These are phyloP conservation scores for Dendrophyllia cribrosa DNA, from an alignment of 64 coral and sea anemone species.

Conservation along the genomic window DNA sequence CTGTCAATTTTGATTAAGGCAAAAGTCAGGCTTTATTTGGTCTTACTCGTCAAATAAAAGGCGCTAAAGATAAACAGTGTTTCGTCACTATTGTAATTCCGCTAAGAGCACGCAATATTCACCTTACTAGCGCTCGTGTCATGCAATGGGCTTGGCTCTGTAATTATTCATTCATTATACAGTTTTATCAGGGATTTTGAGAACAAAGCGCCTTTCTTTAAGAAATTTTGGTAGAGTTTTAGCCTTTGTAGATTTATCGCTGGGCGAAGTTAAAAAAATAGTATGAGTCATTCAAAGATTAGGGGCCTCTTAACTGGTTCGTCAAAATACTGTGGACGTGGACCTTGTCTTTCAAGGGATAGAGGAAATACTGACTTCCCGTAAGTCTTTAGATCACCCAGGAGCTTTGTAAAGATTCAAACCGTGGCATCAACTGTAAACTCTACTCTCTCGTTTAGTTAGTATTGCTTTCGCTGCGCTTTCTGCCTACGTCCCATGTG, in stretches of 20 bases:
- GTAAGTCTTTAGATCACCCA: too few species aligned
- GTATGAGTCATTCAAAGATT: too few species aligned
- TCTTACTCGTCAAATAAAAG: background rate
- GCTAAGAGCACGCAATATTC: conserved; percentile 26
- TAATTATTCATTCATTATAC: conserved; percentile 45
- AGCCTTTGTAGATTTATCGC: background rate
- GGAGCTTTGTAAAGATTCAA: too few species aligned
- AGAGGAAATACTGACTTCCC: too few species aligned
- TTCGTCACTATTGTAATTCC: conserved; percentile 16
- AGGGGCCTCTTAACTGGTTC: too few species aligned
- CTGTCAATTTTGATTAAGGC: too few species aligned
- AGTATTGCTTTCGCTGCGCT: too few species aligned
- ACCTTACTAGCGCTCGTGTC: conserved; percentile 1
- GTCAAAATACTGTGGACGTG: too few species aligned
- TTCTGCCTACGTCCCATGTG: too few species aligned
- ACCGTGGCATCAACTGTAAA: too few species aligned
- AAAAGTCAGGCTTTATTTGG: background rate
- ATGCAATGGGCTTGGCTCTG: conserved; percentile 5
- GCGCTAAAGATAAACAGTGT: background rate
- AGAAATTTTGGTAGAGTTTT: background rate
- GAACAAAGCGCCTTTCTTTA: conserved; percentile 32
- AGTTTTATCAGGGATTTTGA: background rate
- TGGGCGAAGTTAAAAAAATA: background rate
- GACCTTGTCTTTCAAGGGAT: too few species aligned
- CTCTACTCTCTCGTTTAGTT: too few species aligned